A percentile compares a stretch with the other conserved stretches of the same genome.
These are phyloP conservation scores for Trachythela sp. DNA, from an alignment of 64 coral and sea anemone species.

Conservation along the genomic window DNA sequence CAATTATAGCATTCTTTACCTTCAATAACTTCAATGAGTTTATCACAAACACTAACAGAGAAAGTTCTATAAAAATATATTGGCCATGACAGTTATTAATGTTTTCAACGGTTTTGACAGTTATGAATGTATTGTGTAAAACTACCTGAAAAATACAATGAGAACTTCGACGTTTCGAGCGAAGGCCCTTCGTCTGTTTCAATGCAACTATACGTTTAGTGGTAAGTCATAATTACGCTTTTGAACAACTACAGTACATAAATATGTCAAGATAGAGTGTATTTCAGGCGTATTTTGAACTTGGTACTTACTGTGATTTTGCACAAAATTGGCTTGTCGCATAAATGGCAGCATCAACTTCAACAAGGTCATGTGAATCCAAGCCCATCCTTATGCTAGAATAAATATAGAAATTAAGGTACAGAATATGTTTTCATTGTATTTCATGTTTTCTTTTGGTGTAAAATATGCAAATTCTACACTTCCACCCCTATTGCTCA, in stretches of 20 bases:
- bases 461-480: too few relatives aligned
- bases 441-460: too few relatives aligned
- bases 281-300: background rate
- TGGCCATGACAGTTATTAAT: background rate
- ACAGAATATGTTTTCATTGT: background rate
- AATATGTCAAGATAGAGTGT: too few relatives aligned
- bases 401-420: background rate
- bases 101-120: background rate
- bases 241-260: too few relatives aligned
- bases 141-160: too few relatives aligned
- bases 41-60: slow-evolving; percentile 89
- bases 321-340: slow-evolving; percentile 85
- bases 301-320: slow-evolving; percentile 65
- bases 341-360: slow-evolving; percentile 92
- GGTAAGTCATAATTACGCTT: too few relatives aligned
- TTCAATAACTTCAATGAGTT: slow-evolving; percentile 86
- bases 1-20: slow-evolving; percentile 44
- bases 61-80: slow-evolving; percentile 55
- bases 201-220: too few relatives aligned
- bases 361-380: slow-evolving; percentile 91
- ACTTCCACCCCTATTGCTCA: too few relatives aligned
- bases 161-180: too few relatives aligned
- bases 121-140: too few relatives aligned
- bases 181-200: too few relatives aligned
- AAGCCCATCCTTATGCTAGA: slow-evolving; percentile 60